A percentile compares a stretch with the other conserved stretches of the same genome.
phyloP scores from a whole-genome alignment of 2,797 vertebrate genomes.

The Rhynchotus rufescens region DNA sequence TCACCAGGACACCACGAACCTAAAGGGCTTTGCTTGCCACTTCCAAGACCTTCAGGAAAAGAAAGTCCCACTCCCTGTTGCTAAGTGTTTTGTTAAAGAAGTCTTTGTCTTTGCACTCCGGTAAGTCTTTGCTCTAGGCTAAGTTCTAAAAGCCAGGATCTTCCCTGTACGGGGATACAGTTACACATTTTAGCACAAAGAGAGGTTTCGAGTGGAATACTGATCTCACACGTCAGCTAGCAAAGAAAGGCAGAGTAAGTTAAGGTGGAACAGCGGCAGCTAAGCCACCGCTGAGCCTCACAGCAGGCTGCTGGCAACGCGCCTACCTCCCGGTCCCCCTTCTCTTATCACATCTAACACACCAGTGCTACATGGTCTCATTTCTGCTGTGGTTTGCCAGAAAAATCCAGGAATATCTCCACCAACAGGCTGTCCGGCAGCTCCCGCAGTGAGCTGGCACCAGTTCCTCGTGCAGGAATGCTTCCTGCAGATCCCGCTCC shows the following conservation, averaged over 20 bases:
- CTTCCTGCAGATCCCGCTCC: neutral
- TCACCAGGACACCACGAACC: neutral
- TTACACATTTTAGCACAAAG: rapidly evolving
- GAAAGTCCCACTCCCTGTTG: rapidly evolving
- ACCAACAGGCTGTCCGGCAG: neutral
- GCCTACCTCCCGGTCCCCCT: neutral
- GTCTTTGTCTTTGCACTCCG: neutral
- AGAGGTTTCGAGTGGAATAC: neutral
- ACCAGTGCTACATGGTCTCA: neutral
- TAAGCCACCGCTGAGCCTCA: neutral
- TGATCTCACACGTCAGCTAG: neutral
- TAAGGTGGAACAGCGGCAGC: neutral
- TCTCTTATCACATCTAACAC: neutral
- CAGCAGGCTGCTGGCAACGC: neutral
- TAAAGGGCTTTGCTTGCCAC: neutral
- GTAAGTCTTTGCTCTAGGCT: too few relatives aligned
- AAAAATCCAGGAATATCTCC: too few relatives aligned
- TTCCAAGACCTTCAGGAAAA: neutral
- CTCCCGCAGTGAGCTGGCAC: neutral
- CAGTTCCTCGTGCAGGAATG: neutral
- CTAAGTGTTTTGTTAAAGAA: neutral
- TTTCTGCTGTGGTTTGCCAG: neutral
- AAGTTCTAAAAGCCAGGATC: neutral
- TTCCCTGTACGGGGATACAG: too few relatives aligned
- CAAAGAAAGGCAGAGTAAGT: neutral